phyloP scores from a whole-genome alignment of 1,140 invertebrate genomes.

The Muscidifurax raptorellus region DNA sequence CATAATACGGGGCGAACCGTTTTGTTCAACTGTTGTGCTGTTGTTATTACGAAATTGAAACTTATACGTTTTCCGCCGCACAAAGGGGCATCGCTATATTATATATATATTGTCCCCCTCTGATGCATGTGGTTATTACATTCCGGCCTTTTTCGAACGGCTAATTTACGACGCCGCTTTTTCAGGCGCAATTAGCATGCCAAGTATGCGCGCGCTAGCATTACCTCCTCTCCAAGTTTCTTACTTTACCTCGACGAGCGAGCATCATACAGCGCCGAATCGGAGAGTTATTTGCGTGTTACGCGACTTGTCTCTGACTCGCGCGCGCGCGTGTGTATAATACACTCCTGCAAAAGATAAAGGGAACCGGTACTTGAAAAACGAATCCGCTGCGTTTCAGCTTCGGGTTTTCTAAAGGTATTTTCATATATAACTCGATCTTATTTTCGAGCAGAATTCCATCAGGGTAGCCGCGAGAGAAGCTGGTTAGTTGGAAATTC shows the following conservation, averaged over 20 bases:
- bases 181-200: slow-evolving; percentile 51
- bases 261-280: background rate
- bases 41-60: slow-evolving; percentile 14
- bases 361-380: background rate
- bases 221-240: slow-evolving; percentile 4
- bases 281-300: slow-evolving; percentile 34
- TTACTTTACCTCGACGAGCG: background rate
- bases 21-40: background rate
- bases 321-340: background rate
- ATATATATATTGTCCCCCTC: background rate
- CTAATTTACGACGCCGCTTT: slow-evolving; percentile 47
- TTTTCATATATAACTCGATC: too few relatives aligned
- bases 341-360: background rate
- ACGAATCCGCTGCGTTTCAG: too few relatives aligned
- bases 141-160: slow-evolving; percentile 23
- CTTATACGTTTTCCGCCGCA: background rate
- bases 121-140: slow-evolving; percentile 32
- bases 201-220: slow-evolving; percentile 46
- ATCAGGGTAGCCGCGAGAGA: too few relatives aligned
- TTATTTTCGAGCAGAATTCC: background rate
- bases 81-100: background rate
- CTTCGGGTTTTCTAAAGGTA: background rate
- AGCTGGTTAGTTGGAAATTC: slow-evolving; percentile 20
- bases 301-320: background rate
- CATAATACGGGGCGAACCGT: background rate